These are phyloP conservation scores for Conus ventricosus DNA, from an alignment of 1,140 invertebrate species.

Conservation along the genomic window DNA sequence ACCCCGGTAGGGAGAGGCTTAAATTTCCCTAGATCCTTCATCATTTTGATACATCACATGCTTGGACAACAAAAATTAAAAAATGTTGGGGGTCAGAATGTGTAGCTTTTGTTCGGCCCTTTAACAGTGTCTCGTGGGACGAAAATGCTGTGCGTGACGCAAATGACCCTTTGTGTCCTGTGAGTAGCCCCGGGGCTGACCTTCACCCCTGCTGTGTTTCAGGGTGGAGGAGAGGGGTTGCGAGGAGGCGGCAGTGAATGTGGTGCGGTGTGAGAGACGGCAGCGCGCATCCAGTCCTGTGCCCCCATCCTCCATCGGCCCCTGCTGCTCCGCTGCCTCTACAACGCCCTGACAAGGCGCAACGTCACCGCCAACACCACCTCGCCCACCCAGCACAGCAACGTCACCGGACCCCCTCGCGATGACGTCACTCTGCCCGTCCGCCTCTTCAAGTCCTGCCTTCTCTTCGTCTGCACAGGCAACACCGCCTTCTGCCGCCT, in stretches of 20 bases:
- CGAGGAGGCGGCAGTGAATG: not conserved
- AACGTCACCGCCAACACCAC: not conserved
- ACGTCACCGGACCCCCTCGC: not conserved
- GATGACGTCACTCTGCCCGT: not conserved
- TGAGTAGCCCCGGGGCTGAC: too few species aligned
- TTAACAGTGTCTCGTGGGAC: too few species aligned
- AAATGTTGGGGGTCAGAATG: too few species aligned
- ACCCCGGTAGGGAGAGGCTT: too few species aligned
- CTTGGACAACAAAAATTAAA: too few species aligned
- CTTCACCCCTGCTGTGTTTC: not conserved
- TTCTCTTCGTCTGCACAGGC: not conserved
- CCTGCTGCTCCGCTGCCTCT: not conserved
- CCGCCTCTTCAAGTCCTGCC: not conserved
- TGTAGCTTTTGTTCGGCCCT: too few species aligned
- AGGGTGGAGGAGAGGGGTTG: not conserved
- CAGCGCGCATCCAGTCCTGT: not conserved
- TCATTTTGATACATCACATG: too few species aligned
- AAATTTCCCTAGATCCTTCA: too few species aligned
- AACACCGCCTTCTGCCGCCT: not conserved
- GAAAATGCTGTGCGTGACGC: too few species aligned
- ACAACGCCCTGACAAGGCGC: not conserved
- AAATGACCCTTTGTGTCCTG: too few species aligned
- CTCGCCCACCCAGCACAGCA: not conserved
- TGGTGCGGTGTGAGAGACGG: not conserved
- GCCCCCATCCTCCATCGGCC: not conserved